Percentiles rank a stretch among this genome's conserved stretches.
phyloP scores from a whole-genome alignment of 2,888 invertebrate genomes.

The Synanthedon tipuliformis region DNA sequence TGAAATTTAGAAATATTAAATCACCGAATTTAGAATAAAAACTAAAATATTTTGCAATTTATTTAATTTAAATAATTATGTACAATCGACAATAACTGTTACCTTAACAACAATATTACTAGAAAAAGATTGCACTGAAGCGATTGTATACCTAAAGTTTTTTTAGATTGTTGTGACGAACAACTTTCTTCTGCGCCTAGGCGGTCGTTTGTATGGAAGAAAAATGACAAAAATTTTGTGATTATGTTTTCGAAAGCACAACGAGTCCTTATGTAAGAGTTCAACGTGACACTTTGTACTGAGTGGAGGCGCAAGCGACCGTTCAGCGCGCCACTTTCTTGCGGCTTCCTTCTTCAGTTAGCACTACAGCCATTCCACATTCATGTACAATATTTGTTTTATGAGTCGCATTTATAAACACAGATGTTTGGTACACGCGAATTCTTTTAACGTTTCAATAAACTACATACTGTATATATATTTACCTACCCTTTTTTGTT shows the following conservation, averaged over 20 bases:
- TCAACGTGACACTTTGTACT: constrained; percentile 61
- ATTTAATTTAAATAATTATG: too few relatives aligned
- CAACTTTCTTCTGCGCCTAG: constrained; percentile 40
- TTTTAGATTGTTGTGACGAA: constrained; percentile 15
- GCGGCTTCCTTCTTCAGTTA: constrained; percentile 52
- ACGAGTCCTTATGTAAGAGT: constrained; percentile 65
- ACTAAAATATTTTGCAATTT: too few relatives aligned
- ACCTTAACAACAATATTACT: too few relatives aligned
- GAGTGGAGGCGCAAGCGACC: constrained; percentile 31
- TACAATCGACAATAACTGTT: too few relatives aligned
- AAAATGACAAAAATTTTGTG: constrained; percentile 44
- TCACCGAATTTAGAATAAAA: too few relatives aligned
- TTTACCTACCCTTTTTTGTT: too few relatives aligned
- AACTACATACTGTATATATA: too few relatives aligned
- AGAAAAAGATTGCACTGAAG: constrained; percentile 1
- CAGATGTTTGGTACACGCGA: too few relatives aligned
- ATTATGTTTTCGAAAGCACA: constrained; percentile 67
- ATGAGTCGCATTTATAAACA: too few relatives aligned
- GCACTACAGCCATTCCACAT: constrained; percentile 6
- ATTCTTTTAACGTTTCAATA: background rate
- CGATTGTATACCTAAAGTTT: constrained; percentile 4
- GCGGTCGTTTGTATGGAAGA: constrained; percentile 32
- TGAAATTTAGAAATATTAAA: too few relatives aligned
- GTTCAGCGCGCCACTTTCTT: constrained; percentile 64
- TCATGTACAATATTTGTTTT: too few relatives aligned